Evolutionary conservation across 2,113 vertebrate genomes (phyloP).

Genomic region (Trichomycterus rosablanca): DNA sequence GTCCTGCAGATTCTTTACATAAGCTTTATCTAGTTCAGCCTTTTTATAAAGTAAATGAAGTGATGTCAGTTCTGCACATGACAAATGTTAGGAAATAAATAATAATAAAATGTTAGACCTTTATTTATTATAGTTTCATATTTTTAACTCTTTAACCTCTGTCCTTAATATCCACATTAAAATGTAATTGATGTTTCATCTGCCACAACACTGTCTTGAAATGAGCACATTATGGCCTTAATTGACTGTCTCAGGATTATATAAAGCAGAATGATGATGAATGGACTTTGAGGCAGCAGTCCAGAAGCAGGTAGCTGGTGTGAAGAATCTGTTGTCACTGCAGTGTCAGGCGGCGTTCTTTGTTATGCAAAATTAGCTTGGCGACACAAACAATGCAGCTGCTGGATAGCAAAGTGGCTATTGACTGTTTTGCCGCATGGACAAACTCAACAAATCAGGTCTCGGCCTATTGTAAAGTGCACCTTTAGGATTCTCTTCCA

Average conservation of each 20-base stretch:
- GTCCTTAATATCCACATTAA: too few species aligned
- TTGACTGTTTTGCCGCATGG: slow-evolving; percentile 2
- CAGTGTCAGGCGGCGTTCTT: slow-evolving; percentile 2
- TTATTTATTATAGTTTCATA: too few species aligned
- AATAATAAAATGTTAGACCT: too few species aligned
- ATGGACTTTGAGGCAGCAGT: slow-evolving; percentile 10
- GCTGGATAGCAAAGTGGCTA: slow-evolving; percentile 7
- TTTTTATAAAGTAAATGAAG: too few species aligned
- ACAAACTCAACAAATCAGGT: slow-evolving; percentile 2
- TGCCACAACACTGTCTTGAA: too few species aligned
- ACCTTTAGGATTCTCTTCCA: too few species aligned
- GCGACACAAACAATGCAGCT: slow-evolving; percentile 1
- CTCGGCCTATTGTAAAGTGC: neutral
- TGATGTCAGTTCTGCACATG: too few species aligned
- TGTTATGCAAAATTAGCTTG: slow-evolving; percentile 26
- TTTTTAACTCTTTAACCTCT: too few species aligned
- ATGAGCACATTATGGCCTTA: neutral
- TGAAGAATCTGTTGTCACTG: slow-evolving; percentile 23
- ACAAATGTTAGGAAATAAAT: too few species aligned
- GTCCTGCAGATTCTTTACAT: too few species aligned
- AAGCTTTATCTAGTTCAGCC: too few species aligned
- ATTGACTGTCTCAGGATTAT: slow-evolving; percentile 8
- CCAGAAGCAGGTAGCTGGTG: slow-evolving; percentile 16
- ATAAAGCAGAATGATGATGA: slow-evolving; percentile 10
- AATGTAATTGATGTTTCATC: too few species aligned